Percentiles rank a stretch among this genome's conserved stretches.
These are phyloP conservation scores for Halcyon chelicuti DNA, from an alignment of 2,797 vertebrate species.

Conservation along the genomic window DNA sequence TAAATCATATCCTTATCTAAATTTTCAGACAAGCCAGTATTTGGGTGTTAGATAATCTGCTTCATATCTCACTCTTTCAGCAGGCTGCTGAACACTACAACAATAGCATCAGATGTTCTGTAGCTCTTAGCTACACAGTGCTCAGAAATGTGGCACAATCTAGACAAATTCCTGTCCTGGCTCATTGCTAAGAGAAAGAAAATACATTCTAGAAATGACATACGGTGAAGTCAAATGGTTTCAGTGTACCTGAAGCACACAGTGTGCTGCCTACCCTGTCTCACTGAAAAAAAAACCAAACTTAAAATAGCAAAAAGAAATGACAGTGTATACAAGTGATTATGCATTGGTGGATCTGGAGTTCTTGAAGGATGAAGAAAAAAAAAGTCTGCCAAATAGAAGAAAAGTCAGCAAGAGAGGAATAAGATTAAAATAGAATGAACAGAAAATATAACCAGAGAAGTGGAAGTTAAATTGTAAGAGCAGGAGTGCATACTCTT, in stretches of 20 bases:
- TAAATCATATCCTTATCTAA: conserved; percentile 14
- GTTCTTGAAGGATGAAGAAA: not conserved
- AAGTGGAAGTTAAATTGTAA: not conserved
- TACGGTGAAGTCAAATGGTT: not conserved
- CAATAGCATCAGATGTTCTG: conserved; percentile 16
- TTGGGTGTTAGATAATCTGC: conserved; percentile 5
- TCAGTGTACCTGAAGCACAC: not conserved
- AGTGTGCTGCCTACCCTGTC: not conserved
- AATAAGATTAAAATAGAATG: not conserved
- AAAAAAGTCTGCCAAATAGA: not conserved
- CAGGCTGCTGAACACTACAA: not conserved
- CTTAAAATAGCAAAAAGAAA: not conserved
- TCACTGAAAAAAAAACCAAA: not conserved
- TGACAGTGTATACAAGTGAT: not conserved
- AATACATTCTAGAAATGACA: not conserved
- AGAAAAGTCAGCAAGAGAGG: not conserved
- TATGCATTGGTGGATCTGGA: not conserved
- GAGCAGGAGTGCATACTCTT: not conserved
- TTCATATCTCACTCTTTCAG: not conserved
- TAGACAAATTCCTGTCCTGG: not conserved
- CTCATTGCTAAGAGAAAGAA: not conserved
- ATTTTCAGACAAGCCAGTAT: conserved; percentile 2
- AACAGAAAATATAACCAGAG: not conserved
- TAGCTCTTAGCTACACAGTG: not conserved
- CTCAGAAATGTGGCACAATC: not conserved